These are phyloP conservation scores for Lycaon pictus DNA, from an alignment of 2,113 vertebrate genomes.

Conservation along the genomic window DNA sequence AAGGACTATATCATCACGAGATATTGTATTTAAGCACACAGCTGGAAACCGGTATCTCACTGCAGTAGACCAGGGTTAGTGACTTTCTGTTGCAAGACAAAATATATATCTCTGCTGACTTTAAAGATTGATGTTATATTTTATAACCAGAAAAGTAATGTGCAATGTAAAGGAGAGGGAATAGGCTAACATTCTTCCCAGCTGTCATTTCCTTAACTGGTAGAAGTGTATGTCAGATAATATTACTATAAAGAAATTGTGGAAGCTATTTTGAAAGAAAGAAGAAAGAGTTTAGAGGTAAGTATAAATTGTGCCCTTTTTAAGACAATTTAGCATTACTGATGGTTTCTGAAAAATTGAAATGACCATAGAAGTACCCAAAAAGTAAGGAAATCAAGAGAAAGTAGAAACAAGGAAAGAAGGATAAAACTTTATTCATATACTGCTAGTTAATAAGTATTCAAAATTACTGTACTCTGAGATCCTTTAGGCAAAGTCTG, in stretches of 20 bases:
- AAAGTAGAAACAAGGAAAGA: not conserved
- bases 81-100: not conserved
- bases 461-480: not conserved
- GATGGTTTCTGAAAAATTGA: not conserved
- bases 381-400: not conserved
- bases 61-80: not conserved
- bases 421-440: not conserved
- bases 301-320: not conserved
- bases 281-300: not conserved
- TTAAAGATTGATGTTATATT: not conserved
- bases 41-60: not conserved
- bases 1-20: not conserved
- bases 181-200: not conserved
- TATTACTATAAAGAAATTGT: not conserved
- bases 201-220: not conserved
- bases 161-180: not conserved
- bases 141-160: not conserved
- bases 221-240: not conserved
- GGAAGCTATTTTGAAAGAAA: conserved; percentile 9
- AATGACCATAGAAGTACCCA: not conserved
- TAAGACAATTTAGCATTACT: not conserved
- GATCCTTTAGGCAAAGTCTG: not conserved
- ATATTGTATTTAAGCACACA: not conserved
- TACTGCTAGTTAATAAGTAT: not conserved
- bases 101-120: not conserved